phyloP scores from a whole-genome alignment of 2,888 invertebrate species.

The Orchestes rusci region DNA sequence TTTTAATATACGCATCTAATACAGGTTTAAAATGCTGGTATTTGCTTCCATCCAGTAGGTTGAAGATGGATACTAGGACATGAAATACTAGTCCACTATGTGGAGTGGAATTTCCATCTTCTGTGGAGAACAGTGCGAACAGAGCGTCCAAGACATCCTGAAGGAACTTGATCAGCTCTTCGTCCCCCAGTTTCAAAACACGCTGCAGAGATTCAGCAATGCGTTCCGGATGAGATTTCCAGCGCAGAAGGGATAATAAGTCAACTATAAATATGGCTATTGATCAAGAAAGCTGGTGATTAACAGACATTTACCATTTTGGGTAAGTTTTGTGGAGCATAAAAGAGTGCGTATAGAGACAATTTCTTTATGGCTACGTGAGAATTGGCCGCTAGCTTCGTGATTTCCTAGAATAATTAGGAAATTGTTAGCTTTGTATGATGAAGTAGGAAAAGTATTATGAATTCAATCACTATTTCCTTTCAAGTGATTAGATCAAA shows the following conservation, averaged over 20 bases:
- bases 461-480: too few relatives aligned
- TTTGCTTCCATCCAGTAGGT: constrained; percentile 79
- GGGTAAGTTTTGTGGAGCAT: constrained; percentile 95
- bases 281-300: neutral
- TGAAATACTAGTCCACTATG: constrained; percentile 89
- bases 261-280: constrained; percentile 55
- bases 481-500: too few relatives aligned
- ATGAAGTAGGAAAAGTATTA: too few relatives aligned
- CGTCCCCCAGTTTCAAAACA: constrained; percentile 74
- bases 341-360: constrained; percentile 75
- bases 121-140: constrained; percentile 88
- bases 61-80: constrained; percentile 87
- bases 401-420: constrained; percentile 41
- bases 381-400: constrained; percentile 53
- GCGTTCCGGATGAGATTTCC: constrained; percentile 83
- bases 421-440: too few relatives aligned
- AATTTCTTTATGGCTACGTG: constrained; percentile 76
- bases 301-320: constrained; percentile 62
- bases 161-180: constrained; percentile 90
- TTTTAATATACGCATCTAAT: constrained; percentile 87
- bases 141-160: constrained; percentile 91
- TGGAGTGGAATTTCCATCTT: constrained; percentile 82
- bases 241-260: constrained; percentile 79
- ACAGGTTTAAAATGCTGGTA: constrained; percentile 94
- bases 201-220: constrained; percentile 80